Evolutionary conservation across 2,113 vertebrate species (phyloP).

Genomic region (Brachyhypopomus gauderio): DNA sequence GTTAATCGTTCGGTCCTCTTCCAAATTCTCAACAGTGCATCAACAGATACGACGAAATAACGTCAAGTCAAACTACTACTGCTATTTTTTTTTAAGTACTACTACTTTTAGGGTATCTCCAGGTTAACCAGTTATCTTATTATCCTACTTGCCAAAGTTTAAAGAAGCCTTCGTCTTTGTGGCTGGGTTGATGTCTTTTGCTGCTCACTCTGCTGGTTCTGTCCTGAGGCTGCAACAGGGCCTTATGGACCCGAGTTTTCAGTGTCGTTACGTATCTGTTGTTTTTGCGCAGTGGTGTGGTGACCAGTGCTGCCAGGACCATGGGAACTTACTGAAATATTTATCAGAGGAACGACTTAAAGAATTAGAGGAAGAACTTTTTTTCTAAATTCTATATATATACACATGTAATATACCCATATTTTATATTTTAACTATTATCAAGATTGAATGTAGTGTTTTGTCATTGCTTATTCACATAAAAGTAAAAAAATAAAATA

Average conservation of each 20-base stretch:
- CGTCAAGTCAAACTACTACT: constrained; percentile 75
- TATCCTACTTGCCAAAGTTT: constrained; percentile 90
- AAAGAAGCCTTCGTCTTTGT: constrained; percentile 80
- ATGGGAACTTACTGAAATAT: constrained; percentile 77
- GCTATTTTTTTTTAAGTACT: constrained; percentile 81
- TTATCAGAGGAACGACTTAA: constrained; percentile 76
- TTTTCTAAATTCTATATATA: constrained; percentile 76
- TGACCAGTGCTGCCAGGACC: constrained; percentile 61
- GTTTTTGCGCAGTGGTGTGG: constrained; percentile 58
- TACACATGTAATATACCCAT: constrained; percentile 77
- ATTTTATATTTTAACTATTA: constrained; percentile 81
- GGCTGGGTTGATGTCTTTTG: constrained; percentile 74
- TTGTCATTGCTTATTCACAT: constrained; percentile 75
- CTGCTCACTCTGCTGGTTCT: constrained; percentile 66
- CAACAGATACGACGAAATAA: constrained; percentile 47
- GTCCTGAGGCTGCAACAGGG: constrained; percentile 49
- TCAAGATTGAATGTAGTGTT: constrained; percentile 85
- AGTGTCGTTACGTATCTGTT: constrained; percentile 60
- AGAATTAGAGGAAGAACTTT: constrained; percentile 68
- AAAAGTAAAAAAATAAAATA: constrained; percentile 61
- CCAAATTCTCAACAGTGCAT: constrained; percentile 60
- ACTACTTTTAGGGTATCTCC: constrained; percentile 78
- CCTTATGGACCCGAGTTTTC: constrained; percentile 56
- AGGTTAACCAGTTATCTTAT: constrained; percentile 70
- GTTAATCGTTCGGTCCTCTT: constrained; percentile 71